Conservation (phyloP, 2,797 vertebrate species). For the Allochrocebus solatus region DNA sequence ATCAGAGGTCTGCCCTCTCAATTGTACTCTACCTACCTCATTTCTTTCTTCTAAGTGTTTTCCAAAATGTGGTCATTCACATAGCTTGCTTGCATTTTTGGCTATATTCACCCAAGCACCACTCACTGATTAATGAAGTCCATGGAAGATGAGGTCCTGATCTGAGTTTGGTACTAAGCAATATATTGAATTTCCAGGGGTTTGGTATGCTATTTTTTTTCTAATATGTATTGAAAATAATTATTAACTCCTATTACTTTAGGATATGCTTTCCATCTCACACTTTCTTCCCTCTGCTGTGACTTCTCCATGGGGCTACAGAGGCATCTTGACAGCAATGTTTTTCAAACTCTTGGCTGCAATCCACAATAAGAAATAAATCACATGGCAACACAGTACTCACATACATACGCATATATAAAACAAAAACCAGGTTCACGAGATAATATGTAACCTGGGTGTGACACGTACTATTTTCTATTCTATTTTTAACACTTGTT, state of each 20-base stretch:
- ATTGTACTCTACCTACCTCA: too few species aligned
- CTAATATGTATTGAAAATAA: conserved; percentile 14
- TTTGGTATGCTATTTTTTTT: neutral
- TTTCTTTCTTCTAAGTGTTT: neutral
- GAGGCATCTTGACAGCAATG: neutral
- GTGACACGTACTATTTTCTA: neutral
- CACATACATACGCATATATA: neutral
- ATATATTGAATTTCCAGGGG: neutral
- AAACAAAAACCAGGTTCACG: conserved; percentile 13
- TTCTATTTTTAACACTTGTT: conserved; percentile 30
- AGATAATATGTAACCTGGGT: neutral
- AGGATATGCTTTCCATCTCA: neutral
- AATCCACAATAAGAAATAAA: conserved; percentile 1
- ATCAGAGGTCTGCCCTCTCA: neutral
- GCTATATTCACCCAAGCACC: neutral
- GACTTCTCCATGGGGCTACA: neutral
- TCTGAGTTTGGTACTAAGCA: neutral
- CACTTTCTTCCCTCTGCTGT: neutral
- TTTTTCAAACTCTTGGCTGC: conserved; percentile 35
- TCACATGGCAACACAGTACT: neutral
- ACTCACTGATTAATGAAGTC: neutral
- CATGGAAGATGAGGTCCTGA: neutral
- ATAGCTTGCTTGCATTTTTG: too few species aligned
- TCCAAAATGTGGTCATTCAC: neutral
- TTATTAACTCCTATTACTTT: neutral